Evolutionary conservation across 2,797 vertebrate species (phyloP).

Genomic region (Poeciliopsis paucimaculata): DNA sequence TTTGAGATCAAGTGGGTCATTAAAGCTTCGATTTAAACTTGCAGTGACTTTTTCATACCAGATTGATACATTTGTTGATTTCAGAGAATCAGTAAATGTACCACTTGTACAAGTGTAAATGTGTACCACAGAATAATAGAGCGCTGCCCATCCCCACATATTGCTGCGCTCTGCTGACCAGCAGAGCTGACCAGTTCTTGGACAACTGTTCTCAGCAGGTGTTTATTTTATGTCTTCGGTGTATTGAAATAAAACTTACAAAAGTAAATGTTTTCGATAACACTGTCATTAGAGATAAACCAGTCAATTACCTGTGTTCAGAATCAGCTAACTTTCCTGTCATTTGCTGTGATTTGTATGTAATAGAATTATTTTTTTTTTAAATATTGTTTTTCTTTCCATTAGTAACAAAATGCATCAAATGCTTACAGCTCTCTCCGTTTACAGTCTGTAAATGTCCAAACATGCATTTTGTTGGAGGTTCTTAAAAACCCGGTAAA

Average conservation of each 20-base stretch:
- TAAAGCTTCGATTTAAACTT: background rate
- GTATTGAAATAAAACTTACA: background rate
- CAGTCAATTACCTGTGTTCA: background rate
- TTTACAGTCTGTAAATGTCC: background rate
- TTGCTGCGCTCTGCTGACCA: background rate
- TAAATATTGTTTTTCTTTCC: background rate
- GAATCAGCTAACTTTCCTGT: background rate
- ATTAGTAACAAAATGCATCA: background rate
- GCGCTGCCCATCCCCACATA: background rate
- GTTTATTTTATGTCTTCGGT: background rate
- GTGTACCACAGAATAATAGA: background rate
- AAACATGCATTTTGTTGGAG: background rate
- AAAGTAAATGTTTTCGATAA: background rate
- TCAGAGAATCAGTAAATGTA: background rate
- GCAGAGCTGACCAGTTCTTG: no score
- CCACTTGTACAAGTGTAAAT: background rate
- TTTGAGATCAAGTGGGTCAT: background rate
- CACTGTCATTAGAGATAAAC: background rate
- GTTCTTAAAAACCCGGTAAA: background rate
- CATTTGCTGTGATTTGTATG: background rate
- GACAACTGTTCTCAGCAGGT: background rate
- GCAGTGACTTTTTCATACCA: background rate
- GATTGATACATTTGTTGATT: background rate
- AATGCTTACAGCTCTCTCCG: background rate
- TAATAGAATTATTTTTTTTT: background rate